These are phyloP conservation scores for Lutraria lutraria DNA, from an alignment of 2,888 invertebrate species.

Conservation along the genomic window DNA sequence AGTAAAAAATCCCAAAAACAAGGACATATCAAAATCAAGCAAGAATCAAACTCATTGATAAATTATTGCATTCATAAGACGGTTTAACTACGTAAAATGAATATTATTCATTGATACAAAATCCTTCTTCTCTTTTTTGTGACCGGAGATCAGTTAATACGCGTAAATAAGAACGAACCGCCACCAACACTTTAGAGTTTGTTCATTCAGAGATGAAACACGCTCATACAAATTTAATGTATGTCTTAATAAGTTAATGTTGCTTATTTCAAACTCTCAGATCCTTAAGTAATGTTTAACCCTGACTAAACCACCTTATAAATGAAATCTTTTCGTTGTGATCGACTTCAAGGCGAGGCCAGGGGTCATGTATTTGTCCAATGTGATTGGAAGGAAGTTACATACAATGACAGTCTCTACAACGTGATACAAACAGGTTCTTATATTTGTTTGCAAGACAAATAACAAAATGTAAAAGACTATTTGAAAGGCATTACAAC, in stretches of 20 bases:
- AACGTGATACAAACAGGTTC: slow-evolving; percentile 1
- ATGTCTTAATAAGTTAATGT: slow-evolving; percentile 7
- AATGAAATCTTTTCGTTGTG: not conserved
- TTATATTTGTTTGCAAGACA: not conserved
- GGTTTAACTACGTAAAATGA: not conserved
- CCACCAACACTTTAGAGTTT: not conserved
- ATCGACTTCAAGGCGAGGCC: not conserved
- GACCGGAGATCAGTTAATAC: not conserved
- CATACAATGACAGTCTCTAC: not conserved
- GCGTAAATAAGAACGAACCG: not conserved
- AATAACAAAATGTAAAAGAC: not conserved
- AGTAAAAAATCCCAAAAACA: not conserved
- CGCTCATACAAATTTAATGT: slow-evolving; percentile 3
- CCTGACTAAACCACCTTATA: not conserved
- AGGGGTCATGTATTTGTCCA: slow-evolving; percentile 12
- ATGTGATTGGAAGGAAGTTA: not conserved
- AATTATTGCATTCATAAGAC: not conserved
- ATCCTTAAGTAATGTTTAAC: not conserved
- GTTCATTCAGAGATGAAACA: not conserved
- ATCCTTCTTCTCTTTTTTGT: not conserved
- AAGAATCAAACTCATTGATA: not conserved
- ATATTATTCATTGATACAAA: not conserved
- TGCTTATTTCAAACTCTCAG: not conserved
- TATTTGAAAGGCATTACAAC: not conserved
- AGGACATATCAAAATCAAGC: not conserved